Evolutionary conservation across 1,140 invertebrate species (phyloP), one percentile per base, ranked within the genome.

Genomic region (Eriocheir sinensis): DNA sequence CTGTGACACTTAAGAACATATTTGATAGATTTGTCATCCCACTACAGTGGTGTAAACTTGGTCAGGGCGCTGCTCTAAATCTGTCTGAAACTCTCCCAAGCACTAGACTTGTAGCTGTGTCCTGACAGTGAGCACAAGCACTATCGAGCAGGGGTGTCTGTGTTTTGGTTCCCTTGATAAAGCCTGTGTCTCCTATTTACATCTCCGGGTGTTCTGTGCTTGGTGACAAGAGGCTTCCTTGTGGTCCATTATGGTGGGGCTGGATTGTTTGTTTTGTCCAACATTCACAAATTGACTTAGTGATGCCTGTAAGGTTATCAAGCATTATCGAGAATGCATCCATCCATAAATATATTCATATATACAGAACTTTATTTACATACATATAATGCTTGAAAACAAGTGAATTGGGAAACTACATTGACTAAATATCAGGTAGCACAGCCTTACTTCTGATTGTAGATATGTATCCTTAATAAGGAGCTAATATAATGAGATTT

Each of bases 211-310:
- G 44, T 85, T n/a, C 40, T 34, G 40, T 27, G 40, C 17, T 53
- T 72, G 41, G 34, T 53, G 34, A 41, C 32, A 27, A 83, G 6
- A 81, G 38, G 81, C 83, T 40, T 80, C 34, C 17, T 48, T 32
- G 86, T 27, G 40, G 86, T 85, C 88, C 92, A 93, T 93, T 88
- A 93, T 83, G 80, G 48, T 93, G 60, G 85, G 38, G 86, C 60
- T 41, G 38, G 83, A 17, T 86, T 80, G 48, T 85, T 85, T 17
- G 72, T 79, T n/a, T 40, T 53, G 85, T 27, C 80, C 32, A 90
- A 41, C 8, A 38, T 92, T 40, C 48, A 48, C 48, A 34, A 53
- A 53, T 93, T 38, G 34, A 12, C 44, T 79, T 53, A 12, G 21
- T 38, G 15, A 53, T 85, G 81, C 81, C 27, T 53, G 72, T 48